phyloP scores from a whole-genome alignment of 2,113 vertebrate genomes.

The Pantherophis guttatus region DNA sequence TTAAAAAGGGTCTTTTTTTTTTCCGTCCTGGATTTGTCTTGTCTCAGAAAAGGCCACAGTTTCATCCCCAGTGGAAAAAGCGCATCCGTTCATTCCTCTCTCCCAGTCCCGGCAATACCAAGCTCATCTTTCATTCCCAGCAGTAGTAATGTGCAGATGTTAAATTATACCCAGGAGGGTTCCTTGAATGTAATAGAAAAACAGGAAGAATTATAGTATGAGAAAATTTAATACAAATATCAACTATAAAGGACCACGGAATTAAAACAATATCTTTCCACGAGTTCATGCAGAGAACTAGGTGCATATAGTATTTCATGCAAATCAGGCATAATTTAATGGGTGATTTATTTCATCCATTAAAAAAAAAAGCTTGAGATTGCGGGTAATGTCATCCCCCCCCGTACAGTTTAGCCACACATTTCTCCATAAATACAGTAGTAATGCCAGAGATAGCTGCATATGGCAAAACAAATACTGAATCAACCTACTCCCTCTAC shows the following conservation, averaged over 20 bases:
- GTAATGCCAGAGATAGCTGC: slow-evolving; percentile 55
- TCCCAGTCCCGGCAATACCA: slow-evolving; percentile 11
- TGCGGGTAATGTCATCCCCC: slow-evolving; percentile 38
- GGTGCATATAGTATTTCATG: slow-evolving; percentile 41
- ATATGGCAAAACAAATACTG: slow-evolving; percentile 3
- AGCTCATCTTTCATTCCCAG: slow-evolving; percentile 42
- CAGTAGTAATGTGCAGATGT: slow-evolving; percentile 39
- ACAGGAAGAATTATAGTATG: slow-evolving; percentile 48
- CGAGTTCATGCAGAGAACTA: slow-evolving; percentile 49
- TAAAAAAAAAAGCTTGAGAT: slow-evolving; percentile 36
- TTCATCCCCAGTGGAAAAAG: background rate
- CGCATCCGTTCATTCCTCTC: background rate
- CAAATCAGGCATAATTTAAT: slow-evolving; percentile 56
- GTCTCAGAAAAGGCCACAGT: background rate
- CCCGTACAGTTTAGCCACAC: slow-evolving; percentile 40
- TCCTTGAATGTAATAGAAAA: slow-evolving; percentile 35
- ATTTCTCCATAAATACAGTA: slow-evolving; percentile 59
- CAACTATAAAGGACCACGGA: slow-evolving; percentile 39
- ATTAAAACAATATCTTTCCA: slow-evolving; percentile 62
- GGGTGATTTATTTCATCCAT: slow-evolving; percentile 66
- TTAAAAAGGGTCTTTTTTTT: background rate
- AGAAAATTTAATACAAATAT: slow-evolving; percentile 44
- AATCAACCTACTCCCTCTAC: background rate
- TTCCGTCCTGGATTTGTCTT: background rate
- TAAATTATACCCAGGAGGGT: slow-evolving; percentile 56